phyloP scores from a whole-genome alignment of 2,113 vertebrate genomes.

The Paramisgurnus dabryanus region DNA sequence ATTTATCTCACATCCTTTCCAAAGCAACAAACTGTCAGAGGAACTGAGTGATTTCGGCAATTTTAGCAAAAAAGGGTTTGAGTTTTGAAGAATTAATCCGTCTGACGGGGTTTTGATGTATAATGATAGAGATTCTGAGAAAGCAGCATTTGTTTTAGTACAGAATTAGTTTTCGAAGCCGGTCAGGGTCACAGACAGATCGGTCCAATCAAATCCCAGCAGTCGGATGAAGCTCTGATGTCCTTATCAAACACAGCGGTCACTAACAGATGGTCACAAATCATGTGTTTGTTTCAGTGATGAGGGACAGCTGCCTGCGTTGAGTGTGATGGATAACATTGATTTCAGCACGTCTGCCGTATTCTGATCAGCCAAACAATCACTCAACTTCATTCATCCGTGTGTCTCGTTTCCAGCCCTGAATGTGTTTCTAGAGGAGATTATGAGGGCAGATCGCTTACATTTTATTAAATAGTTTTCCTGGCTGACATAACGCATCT shows the following conservation, averaged over 20 bases:
- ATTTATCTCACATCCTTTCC: not conserved
- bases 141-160: no score
- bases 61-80: not conserved
- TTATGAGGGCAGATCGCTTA: conserved; percentile 38
- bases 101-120: no score
- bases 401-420: not conserved
- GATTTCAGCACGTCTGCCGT: conserved; percentile 5
- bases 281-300: not conserved
- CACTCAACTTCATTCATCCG: conserved; percentile 20
- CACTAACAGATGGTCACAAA: not conserved
- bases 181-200: not conserved
- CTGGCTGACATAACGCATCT: conserved; percentile 32
- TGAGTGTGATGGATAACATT: conserved; percentile 45
- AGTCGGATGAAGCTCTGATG: not conserved
- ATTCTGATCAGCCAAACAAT: conserved; percentile 12
- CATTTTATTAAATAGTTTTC: conserved; percentile 51
- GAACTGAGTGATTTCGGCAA: not conserved
- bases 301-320: conserved; percentile 34
- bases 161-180: no score
- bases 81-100: not conserved
- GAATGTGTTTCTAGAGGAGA: conserved; percentile 32
- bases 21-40: not conserved
- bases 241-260: no score
- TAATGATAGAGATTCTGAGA: no score
- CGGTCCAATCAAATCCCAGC: not conserved